Evolutionary conservation across 2,888 invertebrate genomes (phyloP).

Genomic region (Sipha maydis): DNA sequence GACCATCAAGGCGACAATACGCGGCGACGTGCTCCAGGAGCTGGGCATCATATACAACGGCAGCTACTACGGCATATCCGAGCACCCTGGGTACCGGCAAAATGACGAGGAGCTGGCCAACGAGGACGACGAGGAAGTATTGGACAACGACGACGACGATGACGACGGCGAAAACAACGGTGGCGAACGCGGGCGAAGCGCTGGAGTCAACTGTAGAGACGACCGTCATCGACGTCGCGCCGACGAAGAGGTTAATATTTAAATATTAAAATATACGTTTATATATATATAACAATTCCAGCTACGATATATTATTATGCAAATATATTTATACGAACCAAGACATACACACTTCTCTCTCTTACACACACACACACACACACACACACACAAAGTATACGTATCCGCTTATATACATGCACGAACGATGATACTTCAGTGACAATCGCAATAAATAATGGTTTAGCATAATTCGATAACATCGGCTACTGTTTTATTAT

Average conservation of each 20-base stretch:
- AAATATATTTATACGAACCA: background rate
- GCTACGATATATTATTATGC: background rate
- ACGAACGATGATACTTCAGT: background rate
- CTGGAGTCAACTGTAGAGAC: background rate
- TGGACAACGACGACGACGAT: background rate
- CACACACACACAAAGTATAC: background rate
- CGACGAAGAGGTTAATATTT: slow-evolving; percentile 48
- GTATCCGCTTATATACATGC: background rate
- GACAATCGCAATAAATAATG: background rate
- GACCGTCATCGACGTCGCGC: slow-evolving; percentile 17
- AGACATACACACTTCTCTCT: background rate
- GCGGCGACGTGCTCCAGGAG: slow-evolving; percentile 89
- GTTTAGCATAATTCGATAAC: background rate
- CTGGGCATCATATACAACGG: slow-evolving; percentile 94
- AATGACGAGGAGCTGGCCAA: slow-evolving; percentile 20
- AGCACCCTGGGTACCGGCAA: slow-evolving; percentile 85
- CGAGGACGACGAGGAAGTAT: slow-evolving; percentile 30
- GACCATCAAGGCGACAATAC: slow-evolving; percentile 95
- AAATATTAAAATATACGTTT: background rate
- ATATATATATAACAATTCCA: background rate
- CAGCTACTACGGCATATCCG: slow-evolving; percentile 93
- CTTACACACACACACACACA: slow-evolving; percentile 8
- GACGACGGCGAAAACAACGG: background rate
- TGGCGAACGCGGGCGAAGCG: background rate
- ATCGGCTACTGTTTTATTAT: background rate